These are phyloP conservation scores for Parasteatoda lunata DNA, from an alignment of 2,888 invertebrate species.

Conservation along the genomic window DNA sequence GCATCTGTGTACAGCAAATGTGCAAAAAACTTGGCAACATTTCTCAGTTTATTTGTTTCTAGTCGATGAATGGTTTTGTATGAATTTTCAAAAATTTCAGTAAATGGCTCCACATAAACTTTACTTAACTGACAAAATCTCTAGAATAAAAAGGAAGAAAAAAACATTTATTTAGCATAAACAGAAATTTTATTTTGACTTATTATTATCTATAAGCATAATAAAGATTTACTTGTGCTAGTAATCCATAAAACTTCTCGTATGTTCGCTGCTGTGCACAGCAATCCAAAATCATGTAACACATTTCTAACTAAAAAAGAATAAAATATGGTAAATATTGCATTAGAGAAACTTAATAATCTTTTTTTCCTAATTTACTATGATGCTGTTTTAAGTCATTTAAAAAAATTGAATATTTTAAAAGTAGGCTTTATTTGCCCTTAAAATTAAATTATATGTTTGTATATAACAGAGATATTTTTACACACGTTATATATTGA, in stretches of 20 bases:
- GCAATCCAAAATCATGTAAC: conserved; percentile 99
- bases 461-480: no score
- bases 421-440: no score
- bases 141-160: conserved; percentile 74
- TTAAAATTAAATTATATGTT: no score
- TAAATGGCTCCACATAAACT: conserved; percentile 93
- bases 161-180: background rate
- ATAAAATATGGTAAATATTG: background rate
- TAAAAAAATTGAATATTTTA: no score
- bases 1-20: conserved; percentile 97
- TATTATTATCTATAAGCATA: background rate
- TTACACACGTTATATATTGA: no score
- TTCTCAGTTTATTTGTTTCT: conserved; percentile 94
- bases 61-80: conserved; percentile 93
- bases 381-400: no score
- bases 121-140: conserved; percentile 94
- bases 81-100: conserved; percentile 95
- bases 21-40: conserved; percentile 97
- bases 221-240: conserved; percentile 82
- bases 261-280: conserved; percentile 99
- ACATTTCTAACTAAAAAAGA: conserved; percentile 82
- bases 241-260: conserved; percentile 96
- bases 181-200: background rate
- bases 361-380: no score
- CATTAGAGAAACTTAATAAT: no score